phyloP scores from a whole-genome alignment of 1,140 invertebrate species.

The Gonatopus flavifemur region DNA sequence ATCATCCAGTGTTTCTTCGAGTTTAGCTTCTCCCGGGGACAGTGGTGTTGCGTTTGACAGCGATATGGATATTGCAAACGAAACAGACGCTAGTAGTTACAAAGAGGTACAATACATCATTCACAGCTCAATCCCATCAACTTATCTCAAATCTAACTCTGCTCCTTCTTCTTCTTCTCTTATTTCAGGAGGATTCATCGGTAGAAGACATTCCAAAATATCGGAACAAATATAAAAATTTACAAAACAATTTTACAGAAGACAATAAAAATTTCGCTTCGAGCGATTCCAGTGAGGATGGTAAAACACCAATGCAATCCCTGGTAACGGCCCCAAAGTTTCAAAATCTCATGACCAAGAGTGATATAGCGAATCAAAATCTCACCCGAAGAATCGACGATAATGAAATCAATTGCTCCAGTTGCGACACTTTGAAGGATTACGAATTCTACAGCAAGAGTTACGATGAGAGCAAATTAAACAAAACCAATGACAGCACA shows the following conservation, averaged over 20 bases:
- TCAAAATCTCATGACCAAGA: slow-evolving; percentile 49
- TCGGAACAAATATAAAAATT: slow-evolving; percentile 46
- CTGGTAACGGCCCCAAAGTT: slow-evolving; percentile 38
- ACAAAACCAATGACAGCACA: slow-evolving; percentile 39
- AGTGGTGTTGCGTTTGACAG: slow-evolving; percentile 56
- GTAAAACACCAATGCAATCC: slow-evolving; percentile 47
- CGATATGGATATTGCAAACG: slow-evolving; percentile 53
- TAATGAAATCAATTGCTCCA: slow-evolving; percentile 48
- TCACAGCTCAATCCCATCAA: background rate
- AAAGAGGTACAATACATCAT: slow-evolving; percentile 41
- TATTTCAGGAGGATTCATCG: slow-evolving; percentile 50
- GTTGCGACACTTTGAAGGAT: slow-evolving; percentile 49
- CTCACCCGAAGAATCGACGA: slow-evolving; percentile 47
- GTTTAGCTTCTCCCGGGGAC: slow-evolving; percentile 55
- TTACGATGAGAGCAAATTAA: slow-evolving; percentile 39
- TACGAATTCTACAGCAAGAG: slow-evolving; percentile 49
- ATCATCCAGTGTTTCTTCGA: slow-evolving; percentile 52
- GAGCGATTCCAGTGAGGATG: slow-evolving; percentile 51
- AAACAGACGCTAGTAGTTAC: slow-evolving; percentile 54
- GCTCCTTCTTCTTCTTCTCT: background rate
- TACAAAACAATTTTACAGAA: slow-evolving; percentile 32
- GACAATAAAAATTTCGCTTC: slow-evolving; percentile 50
- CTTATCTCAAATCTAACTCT: background rate
- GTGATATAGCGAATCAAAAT: slow-evolving; percentile 66
- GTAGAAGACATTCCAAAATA: slow-evolving; percentile 50